Evolutionary conservation across 2,113 vertebrate species (phyloP).

Genomic region (Dasyprocta punctata): DNA sequence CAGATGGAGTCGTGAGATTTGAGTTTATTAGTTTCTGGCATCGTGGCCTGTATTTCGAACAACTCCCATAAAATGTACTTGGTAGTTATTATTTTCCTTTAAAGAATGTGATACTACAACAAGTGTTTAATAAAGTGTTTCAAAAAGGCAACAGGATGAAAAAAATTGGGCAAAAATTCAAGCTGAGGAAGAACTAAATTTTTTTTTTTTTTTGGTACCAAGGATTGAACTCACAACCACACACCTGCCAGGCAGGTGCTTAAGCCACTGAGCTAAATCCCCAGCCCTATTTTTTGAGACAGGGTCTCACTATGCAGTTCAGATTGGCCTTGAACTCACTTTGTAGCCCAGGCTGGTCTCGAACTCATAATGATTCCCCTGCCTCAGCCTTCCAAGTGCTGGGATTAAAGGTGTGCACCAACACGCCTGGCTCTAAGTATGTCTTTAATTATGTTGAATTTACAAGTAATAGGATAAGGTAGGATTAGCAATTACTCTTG

Average conservation of each 20-base stretch:
- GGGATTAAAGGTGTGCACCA: too few relatives aligned
- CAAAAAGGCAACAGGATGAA: conserved; percentile 83
- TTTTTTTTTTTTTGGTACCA: too few relatives aligned
- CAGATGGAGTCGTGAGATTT: conserved; percentile 66
- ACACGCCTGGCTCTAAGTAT: too few relatives aligned
- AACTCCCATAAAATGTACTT: conserved; percentile 83
- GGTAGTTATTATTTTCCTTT: conserved; percentile 84
- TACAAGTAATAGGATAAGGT: conserved; percentile 84
- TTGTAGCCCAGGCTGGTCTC: too few relatives aligned
- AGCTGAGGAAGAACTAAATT: conserved; percentile 85
- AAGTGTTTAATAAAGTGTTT: conserved; percentile 88
- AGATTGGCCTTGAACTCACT: too few relatives aligned
- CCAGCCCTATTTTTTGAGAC: too few relatives aligned
- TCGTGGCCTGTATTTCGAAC: conserved; percentile 66
- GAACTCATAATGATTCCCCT: too few relatives aligned
- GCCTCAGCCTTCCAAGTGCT: too few relatives aligned
- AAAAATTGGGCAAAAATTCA: conserved; percentile 83
- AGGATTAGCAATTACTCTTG: conserved; percentile 85
- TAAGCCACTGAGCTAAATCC: too few relatives aligned
- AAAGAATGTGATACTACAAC: conserved; percentile 82
- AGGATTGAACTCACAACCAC: too few relatives aligned
- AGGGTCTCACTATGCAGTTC: too few relatives aligned
- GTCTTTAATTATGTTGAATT: conserved; percentile 89
- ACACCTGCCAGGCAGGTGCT: too few relatives aligned
- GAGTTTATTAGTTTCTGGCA: conserved; percentile 74